Evolutionary conservation across 1,140 invertebrate genomes (phyloP), one percentile per base, ranked within the genome.

Genomic region (Melipona quadrifasciata): DNA sequence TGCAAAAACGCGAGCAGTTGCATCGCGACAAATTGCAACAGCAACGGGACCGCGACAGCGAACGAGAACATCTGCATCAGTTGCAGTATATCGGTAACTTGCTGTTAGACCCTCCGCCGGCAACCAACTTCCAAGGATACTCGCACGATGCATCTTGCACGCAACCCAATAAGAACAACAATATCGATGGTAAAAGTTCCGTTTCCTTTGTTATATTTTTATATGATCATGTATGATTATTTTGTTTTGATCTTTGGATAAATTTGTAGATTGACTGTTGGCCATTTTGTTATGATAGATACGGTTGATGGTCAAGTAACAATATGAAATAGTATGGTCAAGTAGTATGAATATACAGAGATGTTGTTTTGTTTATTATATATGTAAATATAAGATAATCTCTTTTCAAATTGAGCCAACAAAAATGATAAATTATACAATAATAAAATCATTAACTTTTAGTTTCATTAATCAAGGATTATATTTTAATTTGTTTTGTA

Each of bases 41-140:
- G 34, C 73, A 77, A 74, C 61, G 82, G 4, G 79, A 88, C 31
- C 76, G 87, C 21, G 89, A 89, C 0, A 80, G 80, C 5, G 82
- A 90, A 82, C 78, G 88, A 24, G 91, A 92, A 47, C 87, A 92
- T 51, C 70, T 92, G 55, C 90, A 92, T 71, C 91, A 93, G 77
- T 75, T 93, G 53, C 92, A 92, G 73, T 91, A 92, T 27, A 91
- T 93, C 51, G 91, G 88, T 80, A 93, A 90, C 82, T 71, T 94
- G 34, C 82, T 93, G 67, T 71, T 93, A 19, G 92, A 94, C 57
- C 55, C 93, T 19, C 90, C 91, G 34, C 58, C 90, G 27, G 61
- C 87, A 27, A 70, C 85, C 12, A 87, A 72, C 8, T 84, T 87
- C 16, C 80, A 82, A 8, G 73, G 31, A 67, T 84, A 72, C 19